Evolutionary conservation across 2,888 invertebrate genomes (phyloP), one percentile per base, ranked within the genome.

Genomic region (Melanophora roralis): DNA sequence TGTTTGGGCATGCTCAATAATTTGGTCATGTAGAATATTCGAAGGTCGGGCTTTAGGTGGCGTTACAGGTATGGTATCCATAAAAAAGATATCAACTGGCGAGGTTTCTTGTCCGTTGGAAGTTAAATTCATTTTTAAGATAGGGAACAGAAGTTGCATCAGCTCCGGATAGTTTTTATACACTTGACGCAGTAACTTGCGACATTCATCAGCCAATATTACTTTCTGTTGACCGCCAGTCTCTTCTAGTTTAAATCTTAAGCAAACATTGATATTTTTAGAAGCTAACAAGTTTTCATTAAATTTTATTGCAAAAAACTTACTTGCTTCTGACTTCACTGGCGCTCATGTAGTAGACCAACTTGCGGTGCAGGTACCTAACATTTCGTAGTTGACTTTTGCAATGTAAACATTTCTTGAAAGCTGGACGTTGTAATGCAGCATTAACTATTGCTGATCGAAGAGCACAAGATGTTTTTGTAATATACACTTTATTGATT

Each of bases 41-140:
- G 86, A 83, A 4, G 99, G 99, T 83, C 99, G 92, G 9, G 95
- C 94, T 86, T 94, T 94, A 0, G 96, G 93, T 0, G 99, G 98
- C 19, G 96, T 92, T 0, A 99, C 98, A 3, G 96, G 93, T 19
- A 99, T 87, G 0, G 94, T 90, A 82, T 96, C 94, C 88, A 96
- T 92, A 87, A 98, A 99, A 88, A 99, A 95, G 68, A 95, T 88
- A 89, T 99, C 96, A 0, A 95, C 94, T 0, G 96, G 93, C 1
- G 82, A 83, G n/a, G 38, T 47, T 83, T 93, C 90, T 72, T 91
- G 90, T 0, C 86, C 83, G 1, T 90, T 89, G 0, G 27, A 43
- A 9, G 45, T 45, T 6, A 47, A 65, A 5, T 92, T 85, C 0
- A 83, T 51, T 78, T 90, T 91, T 0, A 97, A 89, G 53, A 95